Evolutionary conservation across 1,140 invertebrate species (phyloP).

Genomic region (Caerostris darwini): DNA sequence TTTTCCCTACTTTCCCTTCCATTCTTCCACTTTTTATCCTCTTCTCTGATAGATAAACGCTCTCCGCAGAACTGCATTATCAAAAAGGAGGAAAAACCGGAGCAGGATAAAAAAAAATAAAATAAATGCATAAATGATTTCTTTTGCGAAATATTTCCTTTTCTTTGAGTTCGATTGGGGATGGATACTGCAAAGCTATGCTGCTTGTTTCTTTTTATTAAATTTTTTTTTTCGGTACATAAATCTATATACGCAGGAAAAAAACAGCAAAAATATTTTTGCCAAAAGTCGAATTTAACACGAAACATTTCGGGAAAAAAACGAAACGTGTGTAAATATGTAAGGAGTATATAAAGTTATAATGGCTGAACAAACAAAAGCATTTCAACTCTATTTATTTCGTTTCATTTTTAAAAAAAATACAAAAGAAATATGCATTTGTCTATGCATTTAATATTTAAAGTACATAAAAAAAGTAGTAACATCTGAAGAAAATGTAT

Average conservation of each 20-base stretch:
- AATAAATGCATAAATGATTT: conserved; percentile 41
- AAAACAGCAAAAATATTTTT: background rate
- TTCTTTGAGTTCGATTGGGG: background rate
- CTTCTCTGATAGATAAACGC: conserved; percentile 49
- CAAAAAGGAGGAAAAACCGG: background rate
- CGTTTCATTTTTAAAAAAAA: background rate
- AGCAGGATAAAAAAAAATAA: background rate
- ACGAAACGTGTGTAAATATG: background rate
- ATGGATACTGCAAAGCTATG: background rate
- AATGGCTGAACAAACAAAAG: background rate
- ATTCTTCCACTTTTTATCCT: conserved; percentile 44
- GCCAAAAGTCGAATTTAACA: background rate
- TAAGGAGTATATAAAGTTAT: background rate
- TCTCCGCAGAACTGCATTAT: background rate
- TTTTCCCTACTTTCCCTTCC: conserved; percentile 9
- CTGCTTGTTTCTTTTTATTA: background rate
- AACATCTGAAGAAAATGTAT: too few relatives aligned
- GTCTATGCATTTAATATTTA: background rate
- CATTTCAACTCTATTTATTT: background rate
- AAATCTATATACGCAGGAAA: background rate
- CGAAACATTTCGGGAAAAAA: background rate
- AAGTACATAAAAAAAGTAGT: too few relatives aligned
- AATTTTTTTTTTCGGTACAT: background rate
- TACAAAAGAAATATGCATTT: background rate
- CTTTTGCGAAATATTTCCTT: conserved; percentile 15